These are phyloP conservation scores for Plectropomus leopardus DNA, from an alignment of 2,113 vertebrate species.

Conservation along the genomic window DNA sequence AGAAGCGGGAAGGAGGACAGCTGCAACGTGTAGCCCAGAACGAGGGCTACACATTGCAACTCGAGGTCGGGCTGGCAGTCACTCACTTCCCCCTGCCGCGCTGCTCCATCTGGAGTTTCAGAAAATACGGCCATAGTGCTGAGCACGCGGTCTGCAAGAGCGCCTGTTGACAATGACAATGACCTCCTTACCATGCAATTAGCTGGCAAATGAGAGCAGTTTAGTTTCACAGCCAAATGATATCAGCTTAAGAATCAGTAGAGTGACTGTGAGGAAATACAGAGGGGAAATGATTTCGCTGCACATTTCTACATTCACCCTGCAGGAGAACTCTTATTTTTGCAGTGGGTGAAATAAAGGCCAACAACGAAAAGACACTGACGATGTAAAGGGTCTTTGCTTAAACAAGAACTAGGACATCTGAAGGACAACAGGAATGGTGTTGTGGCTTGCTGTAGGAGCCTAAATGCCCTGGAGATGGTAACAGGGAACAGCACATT, in stretches of 20 bases:
- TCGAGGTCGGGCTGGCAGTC: constrained; percentile 62
- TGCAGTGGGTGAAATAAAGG: constrained; percentile 27
- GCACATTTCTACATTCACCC: not conserved
- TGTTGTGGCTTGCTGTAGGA: constrained; percentile 50
- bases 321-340: not conserved
- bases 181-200: constrained; percentile 57
- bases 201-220: constrained; percentile 37
- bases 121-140: constrained; percentile 58
- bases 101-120: constrained; percentile 72
- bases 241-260: constrained; percentile 7
- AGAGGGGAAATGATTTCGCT: not conserved
- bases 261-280: not conserved
- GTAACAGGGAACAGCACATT: constrained; percentile 22
- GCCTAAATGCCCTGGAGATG: constrained; percentile 55
- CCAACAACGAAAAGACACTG: constrained; percentile 2
- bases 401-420: constrained; percentile 48
- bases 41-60: constrained; percentile 1
- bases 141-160: constrained; percentile 55
- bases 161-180: constrained; percentile 52
- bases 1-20: constrained; percentile 35
- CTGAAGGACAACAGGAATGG: constrained; percentile 71
- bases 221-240: constrained; percentile 26
- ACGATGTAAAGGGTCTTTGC: constrained; percentile 21
- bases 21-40: constrained; percentile 44
- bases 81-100: constrained; percentile 53